A percentile compares a stretch with the other conserved stretches of the same genome.
Conservation (phyloP, 2,888 invertebrate species). For the Trichopoda pennipes region DNA sequence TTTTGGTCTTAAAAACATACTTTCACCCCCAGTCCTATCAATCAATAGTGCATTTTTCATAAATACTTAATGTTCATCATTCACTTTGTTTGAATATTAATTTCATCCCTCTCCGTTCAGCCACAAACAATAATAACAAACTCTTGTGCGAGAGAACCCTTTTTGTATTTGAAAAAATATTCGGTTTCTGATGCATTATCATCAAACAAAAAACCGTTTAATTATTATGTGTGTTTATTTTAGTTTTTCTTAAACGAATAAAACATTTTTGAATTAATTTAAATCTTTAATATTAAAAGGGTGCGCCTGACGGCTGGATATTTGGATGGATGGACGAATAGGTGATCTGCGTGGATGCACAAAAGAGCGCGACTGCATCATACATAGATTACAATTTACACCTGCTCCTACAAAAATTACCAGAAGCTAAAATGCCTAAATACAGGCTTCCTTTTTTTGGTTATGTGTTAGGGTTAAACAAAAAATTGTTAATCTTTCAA, state of each 20-base stretch:
- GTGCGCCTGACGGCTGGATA: slow-evolving; percentile 51
- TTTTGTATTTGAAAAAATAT: slow-evolving; percentile 44
- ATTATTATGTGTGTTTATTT: neutral
- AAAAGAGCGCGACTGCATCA: slow-evolving; percentile 41
- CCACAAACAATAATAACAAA: slow-evolving; percentile 9
- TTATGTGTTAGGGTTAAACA: neutral
- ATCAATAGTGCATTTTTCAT: slow-evolving; percentile 74
- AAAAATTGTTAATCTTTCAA: slow-evolving; percentile 48
- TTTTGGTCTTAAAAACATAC: slow-evolving; percentile 65
- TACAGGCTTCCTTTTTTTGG: neutral
- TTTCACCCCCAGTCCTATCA: slow-evolving; percentile 60
- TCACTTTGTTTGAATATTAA: neutral
- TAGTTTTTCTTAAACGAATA: slow-evolving; percentile 12
- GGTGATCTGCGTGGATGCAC: slow-evolving; percentile 39
- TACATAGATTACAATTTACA: slow-evolving; percentile 47
- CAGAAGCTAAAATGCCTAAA: slow-evolving; percentile 32
- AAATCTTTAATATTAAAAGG: slow-evolving; percentile 66
- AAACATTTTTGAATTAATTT: slow-evolving; percentile 66
- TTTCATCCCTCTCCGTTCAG: slow-evolving; percentile 5
- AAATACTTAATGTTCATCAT: slow-evolving; percentile 69
- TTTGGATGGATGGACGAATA: slow-evolving; percentile 18
- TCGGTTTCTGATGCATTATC: slow-evolving; percentile 44
- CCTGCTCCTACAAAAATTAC: slow-evolving; percentile 49
- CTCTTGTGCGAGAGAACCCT: slow-evolving; percentile 35
- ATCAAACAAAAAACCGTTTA: slow-evolving; percentile 2